These are phyloP conservation scores for Pocillopora verrucosa DNA, from an alignment of 64 coral and sea anemone genomes.

Conservation along the genomic window DNA sequence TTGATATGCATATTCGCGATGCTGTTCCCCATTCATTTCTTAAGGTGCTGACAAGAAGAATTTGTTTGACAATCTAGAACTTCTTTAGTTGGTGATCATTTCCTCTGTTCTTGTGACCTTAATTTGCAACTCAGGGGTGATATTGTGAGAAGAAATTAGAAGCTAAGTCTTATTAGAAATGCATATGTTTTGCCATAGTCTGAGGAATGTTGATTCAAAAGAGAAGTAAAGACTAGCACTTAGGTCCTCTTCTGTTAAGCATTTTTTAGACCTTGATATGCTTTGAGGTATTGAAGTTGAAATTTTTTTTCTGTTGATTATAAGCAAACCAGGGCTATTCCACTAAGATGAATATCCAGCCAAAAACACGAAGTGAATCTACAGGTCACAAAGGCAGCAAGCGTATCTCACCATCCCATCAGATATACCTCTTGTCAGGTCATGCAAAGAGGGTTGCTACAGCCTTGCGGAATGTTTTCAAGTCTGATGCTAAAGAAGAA, in stretches of 20 bases:
- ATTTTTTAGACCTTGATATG: background rate
- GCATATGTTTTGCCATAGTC: too few species aligned
- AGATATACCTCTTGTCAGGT: slow-evolving; percentile 26
- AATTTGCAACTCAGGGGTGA: too few species aligned
- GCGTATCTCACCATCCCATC: slow-evolving; percentile 34
- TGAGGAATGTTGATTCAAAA: too few species aligned
- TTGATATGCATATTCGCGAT: too few species aligned
- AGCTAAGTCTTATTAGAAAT: too few species aligned
- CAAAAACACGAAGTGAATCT: slow-evolving; percentile 33
- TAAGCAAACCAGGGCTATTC: slow-evolving; percentile 52
- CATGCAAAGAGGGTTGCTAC: slow-evolving; percentile 49
- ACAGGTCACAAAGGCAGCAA: slow-evolving; percentile 39
- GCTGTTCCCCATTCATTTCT: too few species aligned
- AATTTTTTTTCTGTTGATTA: background rate
- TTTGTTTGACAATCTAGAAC: too few species aligned
- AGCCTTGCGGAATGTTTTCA: slow-evolving; percentile 58
- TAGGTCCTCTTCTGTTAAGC: background rate
- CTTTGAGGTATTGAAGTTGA: background rate
- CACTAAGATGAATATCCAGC: slow-evolving; percentile 46
- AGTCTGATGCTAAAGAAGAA: slow-evolving; percentile 34
- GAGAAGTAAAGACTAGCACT: background rate
- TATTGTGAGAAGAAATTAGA: too few species aligned
- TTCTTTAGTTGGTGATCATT: too few species aligned
- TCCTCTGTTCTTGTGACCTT: too few species aligned
- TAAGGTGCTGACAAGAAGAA: too few species aligned